Evolutionary conservation across 2,113 vertebrate genomes (phyloP).

Genomic region (Nycticryphes semicollaris): DNA sequence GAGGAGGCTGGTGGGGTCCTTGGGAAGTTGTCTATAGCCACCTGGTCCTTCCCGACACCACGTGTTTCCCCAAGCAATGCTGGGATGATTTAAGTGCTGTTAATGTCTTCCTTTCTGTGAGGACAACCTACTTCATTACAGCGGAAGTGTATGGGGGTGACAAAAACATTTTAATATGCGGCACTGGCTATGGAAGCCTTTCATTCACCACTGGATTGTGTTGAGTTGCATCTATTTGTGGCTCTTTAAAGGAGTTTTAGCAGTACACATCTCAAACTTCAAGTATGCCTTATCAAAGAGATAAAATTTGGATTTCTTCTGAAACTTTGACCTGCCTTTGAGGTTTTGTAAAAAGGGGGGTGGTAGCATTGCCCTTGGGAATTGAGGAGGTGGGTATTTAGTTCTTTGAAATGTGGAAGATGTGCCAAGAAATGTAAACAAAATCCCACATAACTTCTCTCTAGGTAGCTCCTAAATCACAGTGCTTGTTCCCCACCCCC

Average conservation of each 20-base stretch:
- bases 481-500: not conserved
- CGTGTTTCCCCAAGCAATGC: not conserved
- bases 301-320: constrained; percentile 5
- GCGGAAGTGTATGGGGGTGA: not conserved
- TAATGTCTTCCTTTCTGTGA: not conserved
- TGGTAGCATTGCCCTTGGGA: not conserved
- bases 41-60: not conserved
- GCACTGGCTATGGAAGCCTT: not conserved
- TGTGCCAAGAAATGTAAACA: constrained; percentile 1
- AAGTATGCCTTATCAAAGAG: not conserved
- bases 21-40: not conserved
- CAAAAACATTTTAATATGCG: not conserved
- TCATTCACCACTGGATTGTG: not conserved
- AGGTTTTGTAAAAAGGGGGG: not conserved
- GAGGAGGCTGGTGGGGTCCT: not conserved
- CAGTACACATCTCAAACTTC: not conserved
- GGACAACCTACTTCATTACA: not conserved
- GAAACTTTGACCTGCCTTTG: not conserved
- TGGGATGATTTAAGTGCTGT: not conserved
- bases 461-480: not conserved
- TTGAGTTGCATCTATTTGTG: not conserved
- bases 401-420: not conserved
- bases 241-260: not conserved
- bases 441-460: not conserved
- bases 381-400: not conserved